Percentiles rank a stretch among this genome's conserved stretches.
Evolutionary conservation across 2,113 vertebrate genomes (phyloP).

Genomic region (Misgurnus mizolepis): DNA sequence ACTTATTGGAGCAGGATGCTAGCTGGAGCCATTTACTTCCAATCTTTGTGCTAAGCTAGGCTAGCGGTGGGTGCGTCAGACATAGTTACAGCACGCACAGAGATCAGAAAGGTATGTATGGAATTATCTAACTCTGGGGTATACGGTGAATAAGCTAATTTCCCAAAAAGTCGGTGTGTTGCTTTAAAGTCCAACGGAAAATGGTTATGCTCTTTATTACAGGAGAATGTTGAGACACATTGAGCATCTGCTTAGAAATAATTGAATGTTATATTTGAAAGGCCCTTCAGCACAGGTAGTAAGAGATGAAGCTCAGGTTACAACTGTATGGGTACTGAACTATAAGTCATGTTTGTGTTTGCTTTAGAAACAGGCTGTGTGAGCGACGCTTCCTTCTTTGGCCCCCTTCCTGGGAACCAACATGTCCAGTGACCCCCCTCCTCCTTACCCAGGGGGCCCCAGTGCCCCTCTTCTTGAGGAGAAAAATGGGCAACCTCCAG

Average conservation of each 20-base stretch:
- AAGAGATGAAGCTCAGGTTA: background rate
- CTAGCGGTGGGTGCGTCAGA: too few species aligned
- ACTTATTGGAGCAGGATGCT: too few species aligned
- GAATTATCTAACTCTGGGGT: too few species aligned
- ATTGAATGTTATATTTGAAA: background rate
- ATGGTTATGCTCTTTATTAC: background rate
- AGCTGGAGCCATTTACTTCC: too few species aligned
- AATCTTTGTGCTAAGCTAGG: too few species aligned
- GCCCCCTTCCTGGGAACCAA: conserved; percentile 55
- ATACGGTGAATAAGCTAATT: too few species aligned
- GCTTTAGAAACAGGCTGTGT: conserved; percentile 47
- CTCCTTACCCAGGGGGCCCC: conserved; percentile 92
- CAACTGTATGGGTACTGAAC: conserved; percentile 39
- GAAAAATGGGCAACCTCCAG: conserved; percentile 81
- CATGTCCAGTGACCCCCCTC: conserved; percentile 94
- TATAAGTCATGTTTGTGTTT: conserved; percentile 23
- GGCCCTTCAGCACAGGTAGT: conserved; percentile 19
- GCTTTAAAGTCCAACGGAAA: too few species aligned
- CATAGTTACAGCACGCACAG: too few species aligned
- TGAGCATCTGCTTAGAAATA: background rate
- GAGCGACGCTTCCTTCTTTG: conserved; percentile 43
- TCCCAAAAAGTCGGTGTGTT: too few species aligned
- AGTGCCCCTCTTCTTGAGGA: conserved; percentile 88
- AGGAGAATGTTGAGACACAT: background rate
- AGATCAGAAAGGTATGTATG: too few species aligned